Evolutionary conservation across 2,113 vertebrate genomes (phyloP).

Genomic region (Strix aluco): DNA sequence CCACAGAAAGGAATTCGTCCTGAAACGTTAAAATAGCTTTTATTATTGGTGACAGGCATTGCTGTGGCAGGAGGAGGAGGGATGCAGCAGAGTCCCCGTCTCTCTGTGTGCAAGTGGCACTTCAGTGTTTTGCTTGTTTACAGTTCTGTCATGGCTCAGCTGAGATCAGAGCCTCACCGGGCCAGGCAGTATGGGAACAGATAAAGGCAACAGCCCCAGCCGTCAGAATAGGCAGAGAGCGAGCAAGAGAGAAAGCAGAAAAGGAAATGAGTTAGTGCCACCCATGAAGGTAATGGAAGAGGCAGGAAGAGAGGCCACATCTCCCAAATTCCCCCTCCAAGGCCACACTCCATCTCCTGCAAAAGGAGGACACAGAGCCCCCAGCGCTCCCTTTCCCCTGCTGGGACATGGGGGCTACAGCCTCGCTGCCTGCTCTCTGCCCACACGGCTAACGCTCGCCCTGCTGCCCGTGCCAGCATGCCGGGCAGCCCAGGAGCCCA

Average conservation of each 20-base stretch:
- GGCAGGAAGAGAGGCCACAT: neutral
- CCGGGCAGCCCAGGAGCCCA: neutral
- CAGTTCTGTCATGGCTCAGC: neutral
- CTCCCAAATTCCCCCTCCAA: neutral
- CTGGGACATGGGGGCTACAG: neutral
- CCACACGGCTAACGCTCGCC: neutral
- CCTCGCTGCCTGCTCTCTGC: neutral
- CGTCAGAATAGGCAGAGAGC: accelerated
- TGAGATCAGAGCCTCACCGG: neutral
- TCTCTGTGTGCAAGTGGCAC: neutral
- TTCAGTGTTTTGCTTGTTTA: neutral
- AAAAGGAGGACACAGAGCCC: neutral
- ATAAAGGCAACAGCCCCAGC: neutral
- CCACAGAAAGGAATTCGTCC: neutral
- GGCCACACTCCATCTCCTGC: too few species aligned
- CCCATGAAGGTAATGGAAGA: neutral
- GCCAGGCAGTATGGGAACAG: neutral
- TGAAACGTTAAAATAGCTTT: accelerated
- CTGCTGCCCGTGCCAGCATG: neutral
- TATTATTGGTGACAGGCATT: neutral
- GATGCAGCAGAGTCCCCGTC: neutral
- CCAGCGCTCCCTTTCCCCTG: accelerated
- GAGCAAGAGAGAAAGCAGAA: neutral
- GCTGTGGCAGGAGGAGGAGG: neutral
- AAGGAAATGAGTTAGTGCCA: neutral